phyloP scores from a whole-genome alignment of 2,113 vertebrate genomes.

The Otis tarda region DNA sequence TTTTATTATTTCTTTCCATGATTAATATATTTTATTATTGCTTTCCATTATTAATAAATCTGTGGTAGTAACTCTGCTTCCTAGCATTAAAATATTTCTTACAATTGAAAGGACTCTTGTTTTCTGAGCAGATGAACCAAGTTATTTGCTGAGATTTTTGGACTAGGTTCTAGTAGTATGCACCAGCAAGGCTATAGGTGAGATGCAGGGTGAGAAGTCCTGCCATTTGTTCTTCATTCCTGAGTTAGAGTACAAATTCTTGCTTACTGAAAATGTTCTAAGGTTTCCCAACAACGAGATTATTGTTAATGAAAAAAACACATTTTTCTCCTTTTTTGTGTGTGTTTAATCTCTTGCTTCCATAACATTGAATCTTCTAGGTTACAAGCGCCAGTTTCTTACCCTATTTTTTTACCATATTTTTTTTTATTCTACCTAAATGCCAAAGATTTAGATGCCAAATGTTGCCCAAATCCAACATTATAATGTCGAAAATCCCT shows the following conservation, averaged over 20 bases:
- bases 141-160: not conserved
- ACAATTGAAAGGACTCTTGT: not conserved
- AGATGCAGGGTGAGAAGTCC: not conserved
- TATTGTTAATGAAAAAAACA: not conserved
- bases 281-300: rapidly evolving
- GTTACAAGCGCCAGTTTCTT: not conserved
- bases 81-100: not conserved
- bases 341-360: not conserved
- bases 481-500: not conserved
- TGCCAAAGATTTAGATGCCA: not conserved
- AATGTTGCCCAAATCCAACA: not conserved
- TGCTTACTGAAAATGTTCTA: not conserved
- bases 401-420: rapidly evolving
- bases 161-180: not conserved
- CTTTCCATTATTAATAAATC: not conserved
- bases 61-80: not conserved
- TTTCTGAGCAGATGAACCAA: not conserved
- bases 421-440: not conserved
- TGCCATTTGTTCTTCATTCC: not conserved
- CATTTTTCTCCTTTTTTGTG: not conserved
- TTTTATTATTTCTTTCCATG: not conserved
- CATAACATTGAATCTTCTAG: not conserved
- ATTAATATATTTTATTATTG: not conserved
- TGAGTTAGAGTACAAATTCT: not conserved
- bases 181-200: not conserved